A percentile compares a stretch with the other conserved stretches of the same genome.
Evolutionary conservation across 2,113 vertebrate genomes (phyloP).

Genomic region (Fregata magnificens): DNA sequence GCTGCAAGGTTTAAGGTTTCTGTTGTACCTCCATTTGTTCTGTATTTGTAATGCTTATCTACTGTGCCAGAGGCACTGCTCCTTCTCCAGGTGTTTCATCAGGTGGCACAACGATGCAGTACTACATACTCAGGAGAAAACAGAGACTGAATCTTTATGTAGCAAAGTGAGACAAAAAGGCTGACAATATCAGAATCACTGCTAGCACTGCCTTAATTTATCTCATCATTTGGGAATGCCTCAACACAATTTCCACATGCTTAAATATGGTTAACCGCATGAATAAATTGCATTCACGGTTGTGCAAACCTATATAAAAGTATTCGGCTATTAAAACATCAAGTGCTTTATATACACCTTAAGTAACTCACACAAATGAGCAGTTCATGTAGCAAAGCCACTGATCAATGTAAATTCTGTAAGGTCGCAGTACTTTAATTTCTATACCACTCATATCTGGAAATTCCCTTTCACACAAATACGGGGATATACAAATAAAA

Average conservation of each 20-base stretch:
- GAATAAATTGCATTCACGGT: not conserved
- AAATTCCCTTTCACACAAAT: not conserved
- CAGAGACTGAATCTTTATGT: not conserved
- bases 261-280: not conserved
- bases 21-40: not conserved
- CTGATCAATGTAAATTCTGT: not conserved
- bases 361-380: not conserved
- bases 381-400: not conserved
- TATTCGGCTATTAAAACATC: not conserved
- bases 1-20: not conserved
- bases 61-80: not conserved
- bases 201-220: not conserved
- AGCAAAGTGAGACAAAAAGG: not conserved
- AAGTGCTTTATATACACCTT: not conserved
- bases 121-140: not conserved
- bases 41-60: not conserved
- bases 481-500: not conserved
- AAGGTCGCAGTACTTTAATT: not conserved
- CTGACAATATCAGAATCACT: not conserved
- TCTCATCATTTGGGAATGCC: not conserved
- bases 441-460: not conserved
- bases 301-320: not conserved
- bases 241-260: not conserved
- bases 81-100: not conserved
- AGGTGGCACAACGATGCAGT: not conserved